phyloP scores from a whole-genome alignment of 1,140 invertebrate species.

The Carposina sasakii region DNA sequence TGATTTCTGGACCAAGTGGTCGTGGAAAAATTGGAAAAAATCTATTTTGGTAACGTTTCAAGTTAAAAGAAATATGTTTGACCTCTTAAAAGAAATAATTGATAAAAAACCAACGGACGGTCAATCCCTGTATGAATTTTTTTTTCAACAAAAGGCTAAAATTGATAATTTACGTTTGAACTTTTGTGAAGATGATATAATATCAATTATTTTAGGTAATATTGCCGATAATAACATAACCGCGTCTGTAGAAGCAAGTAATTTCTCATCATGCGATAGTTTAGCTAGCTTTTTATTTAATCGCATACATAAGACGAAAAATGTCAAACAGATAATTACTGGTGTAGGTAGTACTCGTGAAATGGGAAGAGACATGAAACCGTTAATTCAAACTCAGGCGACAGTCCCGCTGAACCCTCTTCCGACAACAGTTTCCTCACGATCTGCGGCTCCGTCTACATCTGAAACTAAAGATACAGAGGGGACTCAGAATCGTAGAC shows the following conservation, averaged over 20 bases:
- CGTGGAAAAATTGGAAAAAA: neutral
- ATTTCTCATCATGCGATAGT: neutral
- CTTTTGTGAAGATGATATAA: slow-evolving; percentile 4
- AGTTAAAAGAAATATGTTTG: slow-evolving; percentile 6
- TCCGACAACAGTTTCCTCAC: too few relatives aligned
- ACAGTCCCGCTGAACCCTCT: too few relatives aligned
- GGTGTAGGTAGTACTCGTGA: too few relatives aligned
- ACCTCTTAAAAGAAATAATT: slow-evolving; percentile 1
- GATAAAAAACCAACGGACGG: neutral
- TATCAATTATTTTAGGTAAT: slow-evolving; percentile 6
- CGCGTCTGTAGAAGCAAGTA: slow-evolving; percentile 2
- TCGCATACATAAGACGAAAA: neutral
- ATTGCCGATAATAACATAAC: neutral
- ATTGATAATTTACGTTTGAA: neutral
- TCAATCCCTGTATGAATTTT: slow-evolving; percentile 9
- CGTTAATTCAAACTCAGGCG: too few relatives aligned
- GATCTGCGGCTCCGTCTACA: too few relatives aligned
- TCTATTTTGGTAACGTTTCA: slow-evolving; percentile 3
- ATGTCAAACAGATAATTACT: too few relatives aligned
- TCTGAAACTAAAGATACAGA: too few relatives aligned
- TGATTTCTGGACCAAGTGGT: slow-evolving; percentile 1
- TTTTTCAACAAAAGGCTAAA: neutral
- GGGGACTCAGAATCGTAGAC: too few relatives aligned
- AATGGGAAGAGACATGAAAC: too few relatives aligned
- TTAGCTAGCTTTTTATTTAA: slow-evolving; percentile 8